A percentile compares a stretch with the other conserved stretches of the same genome.
These are phyloP conservation scores for Palaemon carinicauda DNA, from an alignment of 1,140 invertebrate genomes.

Conservation along the genomic window DNA sequence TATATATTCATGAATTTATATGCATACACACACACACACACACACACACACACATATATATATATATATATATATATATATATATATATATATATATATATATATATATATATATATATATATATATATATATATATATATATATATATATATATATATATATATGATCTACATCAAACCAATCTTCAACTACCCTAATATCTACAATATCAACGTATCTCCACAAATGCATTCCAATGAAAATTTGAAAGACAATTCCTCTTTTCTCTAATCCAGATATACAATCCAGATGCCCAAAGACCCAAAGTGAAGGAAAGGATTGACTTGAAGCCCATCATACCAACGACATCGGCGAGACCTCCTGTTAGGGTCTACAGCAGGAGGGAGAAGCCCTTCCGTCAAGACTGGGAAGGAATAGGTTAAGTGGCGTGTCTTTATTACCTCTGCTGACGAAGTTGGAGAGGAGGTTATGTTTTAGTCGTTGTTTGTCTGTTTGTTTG, in stretches of 20 bases:
- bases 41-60: too few relatives aligned
- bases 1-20: not conserved
- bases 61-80: not conserved
- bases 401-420: not conserved
- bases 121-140: not conserved
- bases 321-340: not conserved
- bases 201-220: too few relatives aligned
- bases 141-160: not conserved
- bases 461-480: not conserved
- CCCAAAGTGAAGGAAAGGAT: not conserved
- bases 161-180: not conserved
- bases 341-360: not conserved
- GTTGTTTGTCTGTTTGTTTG: not conserved
- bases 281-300: not conserved
- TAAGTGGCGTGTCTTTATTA: not conserved
- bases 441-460: not conserved
- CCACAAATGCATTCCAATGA: too few relatives aligned
- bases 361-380: constrained; percentile 14
- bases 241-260: too few relatives aligned
- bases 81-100: not conserved
- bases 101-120: not conserved
- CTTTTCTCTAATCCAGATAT: too few relatives aligned
- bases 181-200: too few relatives aligned
- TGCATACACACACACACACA: not conserved
- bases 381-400: not conserved